Conservation (phyloP, 1,140 invertebrate species). For the Fopius arisanus region DNA sequence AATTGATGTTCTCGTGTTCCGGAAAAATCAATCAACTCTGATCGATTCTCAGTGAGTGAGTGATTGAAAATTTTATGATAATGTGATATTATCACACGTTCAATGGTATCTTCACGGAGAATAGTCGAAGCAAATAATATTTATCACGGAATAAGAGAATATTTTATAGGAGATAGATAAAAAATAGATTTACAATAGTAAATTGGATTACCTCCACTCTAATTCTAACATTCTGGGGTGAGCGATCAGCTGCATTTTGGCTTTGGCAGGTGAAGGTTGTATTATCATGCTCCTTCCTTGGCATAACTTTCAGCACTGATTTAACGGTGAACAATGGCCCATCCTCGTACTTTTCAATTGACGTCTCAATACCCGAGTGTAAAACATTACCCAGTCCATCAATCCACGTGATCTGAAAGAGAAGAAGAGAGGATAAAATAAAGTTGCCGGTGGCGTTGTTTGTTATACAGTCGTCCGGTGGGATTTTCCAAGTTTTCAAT, state of each 20-base stretch:
- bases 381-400: conserved; percentile 86
- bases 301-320: conserved; percentile 84
- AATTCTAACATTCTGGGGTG: conserved; percentile 80
- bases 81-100: too few relatives aligned
- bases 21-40: too few relatives aligned
- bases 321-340: conserved; percentile 82
- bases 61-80: too few relatives aligned
- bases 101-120: too few relatives aligned
- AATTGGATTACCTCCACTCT: conserved; percentile 73
- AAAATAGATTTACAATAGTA: neutral
- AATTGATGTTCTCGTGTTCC: too few relatives aligned
- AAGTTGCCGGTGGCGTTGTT: neutral
- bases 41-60: too few relatives aligned
- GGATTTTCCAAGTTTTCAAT: neutral
- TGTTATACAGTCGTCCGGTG: too few relatives aligned
- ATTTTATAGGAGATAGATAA: too few relatives aligned
- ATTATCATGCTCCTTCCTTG: conserved; percentile 87
- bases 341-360: conserved; percentile 77
- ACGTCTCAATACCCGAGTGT: conserved; percentile 77
- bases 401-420: conserved; percentile 85
- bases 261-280: conserved; percentile 91
- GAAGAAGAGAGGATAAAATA: conserved; percentile 29
- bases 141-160: too few relatives aligned
- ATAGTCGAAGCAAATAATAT: too few relatives aligned
- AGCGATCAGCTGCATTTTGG: conserved; percentile 84